phyloP scores from a whole-genome alignment of 2,888 invertebrate species.

The Diloba caeruleocephala region DNA sequence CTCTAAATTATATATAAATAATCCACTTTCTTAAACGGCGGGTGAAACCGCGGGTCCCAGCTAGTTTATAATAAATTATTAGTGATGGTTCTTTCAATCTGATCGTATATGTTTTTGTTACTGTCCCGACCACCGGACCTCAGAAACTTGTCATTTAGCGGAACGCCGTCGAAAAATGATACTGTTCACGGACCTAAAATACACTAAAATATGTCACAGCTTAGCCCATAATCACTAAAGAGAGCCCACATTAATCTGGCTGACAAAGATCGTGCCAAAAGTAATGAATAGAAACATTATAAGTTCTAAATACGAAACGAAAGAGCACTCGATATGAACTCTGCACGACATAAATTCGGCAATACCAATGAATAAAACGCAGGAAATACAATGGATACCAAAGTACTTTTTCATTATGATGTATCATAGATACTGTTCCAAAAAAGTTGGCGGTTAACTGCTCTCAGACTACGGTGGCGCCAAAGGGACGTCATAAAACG shows the following conservation, averaged over 20 bases:
- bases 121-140: no score
- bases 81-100: no score
- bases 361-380: conserved; percentile 17
- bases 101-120: no score
- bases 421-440: conserved; percentile 21
- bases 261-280: conserved; percentile 3
- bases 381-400: conserved; percentile 18
- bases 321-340: conserved; percentile 10
- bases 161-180: no score
- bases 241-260: background rate
- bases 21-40: no score
- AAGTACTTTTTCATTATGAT: conserved; percentile 42
- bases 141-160: no score
- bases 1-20: no score
- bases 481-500: conserved; percentile 32
- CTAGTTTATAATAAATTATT: no score
- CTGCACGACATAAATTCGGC: conserved; percentile 20
- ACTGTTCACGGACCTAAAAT: background rate
- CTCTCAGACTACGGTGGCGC: conserved; percentile 33
- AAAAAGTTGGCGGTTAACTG: conserved; percentile 35
- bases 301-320: no score
- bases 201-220: conserved; percentile 9
- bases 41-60: no score
- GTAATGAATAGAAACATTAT: conserved; percentile 9
- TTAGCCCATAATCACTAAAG: conserved; percentile 25